Conservation (phyloP, 1,140 invertebrate genomes). For the Melitaea cinxia region DNA sequence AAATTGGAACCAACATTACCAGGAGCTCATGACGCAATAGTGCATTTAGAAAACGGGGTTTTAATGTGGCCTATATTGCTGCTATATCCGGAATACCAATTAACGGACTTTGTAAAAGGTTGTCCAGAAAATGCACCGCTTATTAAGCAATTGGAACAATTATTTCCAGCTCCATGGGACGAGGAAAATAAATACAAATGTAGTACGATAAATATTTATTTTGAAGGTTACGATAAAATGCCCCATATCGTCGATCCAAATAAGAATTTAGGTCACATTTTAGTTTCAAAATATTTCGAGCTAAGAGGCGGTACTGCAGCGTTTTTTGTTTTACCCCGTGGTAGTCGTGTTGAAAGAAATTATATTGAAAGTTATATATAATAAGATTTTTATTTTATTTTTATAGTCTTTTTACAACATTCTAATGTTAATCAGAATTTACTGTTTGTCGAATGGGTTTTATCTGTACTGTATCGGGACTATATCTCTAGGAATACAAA, state of each 20-base stretch:
- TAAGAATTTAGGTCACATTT: constrained; percentile 84
- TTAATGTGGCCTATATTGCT: constrained; percentile 77
- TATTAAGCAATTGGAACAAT: constrained; percentile 63
- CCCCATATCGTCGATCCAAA: constrained; percentile 84
- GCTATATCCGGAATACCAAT: constrained; percentile 70
- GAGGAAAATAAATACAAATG: constrained; percentile 85
- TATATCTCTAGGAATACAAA: too few species aligned
- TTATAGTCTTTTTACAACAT: background rate
- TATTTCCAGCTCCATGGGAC: constrained; percentile 92
- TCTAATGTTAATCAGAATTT: too few species aligned
- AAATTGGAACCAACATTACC: constrained; percentile 85
- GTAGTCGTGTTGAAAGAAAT: constrained; percentile 56
- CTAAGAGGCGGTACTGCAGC: constrained; percentile 71
- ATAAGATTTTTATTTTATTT: constrained; percentile 1
- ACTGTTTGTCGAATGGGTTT: too few species aligned
- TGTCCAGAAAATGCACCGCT: constrained; percentile 84
- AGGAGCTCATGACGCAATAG: constrained; percentile 82
- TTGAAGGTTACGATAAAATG: constrained; percentile 87
- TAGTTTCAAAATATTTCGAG: constrained; percentile 84
- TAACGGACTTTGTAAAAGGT: constrained; percentile 83
- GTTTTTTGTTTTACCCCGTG: constrained; percentile 63
- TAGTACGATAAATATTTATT: constrained; percentile 89
- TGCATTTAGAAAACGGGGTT: constrained; percentile 89
- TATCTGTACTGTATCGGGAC: too few species aligned
- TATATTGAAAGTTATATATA: constrained; percentile 66